Base-by-base conservation (phyloP, 2,797 vertebrate genomes). In the Lophotriccus pileatus region DNA sequence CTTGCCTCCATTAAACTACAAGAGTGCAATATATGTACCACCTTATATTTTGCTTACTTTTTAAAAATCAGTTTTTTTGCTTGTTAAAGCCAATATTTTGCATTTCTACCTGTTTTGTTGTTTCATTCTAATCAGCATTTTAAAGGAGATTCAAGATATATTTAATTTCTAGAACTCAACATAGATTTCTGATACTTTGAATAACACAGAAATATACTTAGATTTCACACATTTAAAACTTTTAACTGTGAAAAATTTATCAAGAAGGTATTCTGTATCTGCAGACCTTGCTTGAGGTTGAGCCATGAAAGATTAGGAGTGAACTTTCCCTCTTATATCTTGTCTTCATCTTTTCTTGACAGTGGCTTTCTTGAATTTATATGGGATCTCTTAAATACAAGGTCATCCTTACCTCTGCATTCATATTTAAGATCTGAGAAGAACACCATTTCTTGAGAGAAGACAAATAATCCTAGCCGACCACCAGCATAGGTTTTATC, bases 381-480 rank as follows among this genome's bases (percentile, higher is more conserved):
- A 59, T 0, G n/a, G 34, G 10, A n/a, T 39, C 20, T 82, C 50
- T 49, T 50, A 63, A 77, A 73, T 18, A 46, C 47, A 69, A 7
- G 30, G 21, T 62, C n/a, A 78, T 73, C 37, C 98, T 98, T 98
- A 99, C 99, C 99, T 99, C 98, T 98, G 96, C 99, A 99, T 98
- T 99, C 99, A 32, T 99, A 99, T 98, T 99, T 99, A 96, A 99
- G 98, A 96, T 99, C 99, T 28, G 99, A 99, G 98, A 99, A 99
- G 98, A 99, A 99, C 95, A 99, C 99, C 99, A 99, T 99, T 98
- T 99, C 99, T 98, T 99, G 99, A 92, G 99, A 99, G 98, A 99
- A 99, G 96, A 99, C 99, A 59, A 99, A 99, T 89, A 99, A 96
- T 89, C 99, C 99, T 96, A 99, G 98, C 90, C 99, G 98, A 74